phyloP scores from a whole-genome alignment of 2,888 invertebrate species.

The Ormyrus nitidulus region DNA sequence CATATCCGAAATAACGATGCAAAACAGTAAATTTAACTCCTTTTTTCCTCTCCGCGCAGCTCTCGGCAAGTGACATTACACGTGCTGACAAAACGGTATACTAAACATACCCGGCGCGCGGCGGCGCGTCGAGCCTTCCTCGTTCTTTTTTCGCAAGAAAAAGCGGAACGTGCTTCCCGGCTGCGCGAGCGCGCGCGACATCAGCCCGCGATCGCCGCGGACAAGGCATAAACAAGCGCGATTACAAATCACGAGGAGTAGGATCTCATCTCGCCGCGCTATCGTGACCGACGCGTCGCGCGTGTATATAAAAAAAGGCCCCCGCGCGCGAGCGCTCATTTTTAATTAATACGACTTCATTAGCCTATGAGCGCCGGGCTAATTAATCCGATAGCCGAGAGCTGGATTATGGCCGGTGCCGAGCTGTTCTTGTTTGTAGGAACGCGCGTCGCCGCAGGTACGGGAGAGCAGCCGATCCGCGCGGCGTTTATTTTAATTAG shows the following conservation, averaged over 20 bases:
- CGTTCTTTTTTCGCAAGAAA: no score
- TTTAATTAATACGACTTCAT: conserved; percentile 69
- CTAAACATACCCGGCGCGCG: conserved; percentile 9
- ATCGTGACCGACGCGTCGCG: neutral
- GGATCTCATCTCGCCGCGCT: conserved; percentile 36
- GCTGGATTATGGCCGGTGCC: conserved; percentile 46
- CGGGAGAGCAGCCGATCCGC: neutral
- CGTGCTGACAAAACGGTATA: conserved; percentile 34
- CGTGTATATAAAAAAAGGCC: neutral
- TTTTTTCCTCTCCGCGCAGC: no score
- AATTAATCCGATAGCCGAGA: conserved; percentile 67
- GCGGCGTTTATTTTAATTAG: conserved; percentile 35
- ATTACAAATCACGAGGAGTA: conserved; percentile 17
- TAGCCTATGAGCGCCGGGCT: conserved; percentile 60
- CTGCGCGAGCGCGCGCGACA: neutral
- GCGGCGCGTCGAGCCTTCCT: no score
- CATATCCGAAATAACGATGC: no score
- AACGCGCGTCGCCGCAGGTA: neutral
- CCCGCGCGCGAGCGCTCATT: conserved; percentile 57
- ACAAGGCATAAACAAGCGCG: conserved; percentile 6
- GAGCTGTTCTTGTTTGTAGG: neutral
- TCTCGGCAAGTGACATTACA: conserved; percentile 38
- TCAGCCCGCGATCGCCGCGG: conserved; percentile 5
- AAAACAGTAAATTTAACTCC: no score
- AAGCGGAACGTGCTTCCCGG: no score